These are phyloP conservation scores for Psettodes erumei DNA, from an alignment of 2,113 vertebrate species.

Conservation along the genomic window DNA sequence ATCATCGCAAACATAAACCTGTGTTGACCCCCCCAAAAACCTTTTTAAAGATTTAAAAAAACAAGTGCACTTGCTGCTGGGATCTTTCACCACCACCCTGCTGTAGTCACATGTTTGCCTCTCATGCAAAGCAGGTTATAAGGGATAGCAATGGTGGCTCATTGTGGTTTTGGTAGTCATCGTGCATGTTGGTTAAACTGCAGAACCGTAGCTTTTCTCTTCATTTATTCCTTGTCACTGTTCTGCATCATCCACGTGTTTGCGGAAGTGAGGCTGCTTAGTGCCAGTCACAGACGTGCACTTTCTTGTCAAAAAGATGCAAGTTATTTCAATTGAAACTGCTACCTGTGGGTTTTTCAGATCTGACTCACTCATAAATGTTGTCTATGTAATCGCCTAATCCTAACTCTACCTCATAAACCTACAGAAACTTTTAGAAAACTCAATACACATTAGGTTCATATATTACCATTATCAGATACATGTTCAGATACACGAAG, in stretches of 20 bases:
- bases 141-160: accelerated
- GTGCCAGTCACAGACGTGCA: slow-evolving; percentile 1
- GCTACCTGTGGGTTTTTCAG: neutral
- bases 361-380: neutral
- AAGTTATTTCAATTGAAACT: slow-evolving; percentile 27
- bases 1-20: neutral
- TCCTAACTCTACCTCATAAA: neutral
- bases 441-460: neutral
- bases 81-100: neutral
- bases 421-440: neutral
- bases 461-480: neutral
- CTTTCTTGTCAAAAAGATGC: slow-evolving; percentile 44
- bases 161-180: neutral
- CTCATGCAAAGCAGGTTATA: neutral
- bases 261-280: neutral
- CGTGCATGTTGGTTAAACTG: neutral
- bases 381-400: neutral
- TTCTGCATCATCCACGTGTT: neutral
- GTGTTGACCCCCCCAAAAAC: too few relatives aligned
- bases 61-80: too few relatives aligned
- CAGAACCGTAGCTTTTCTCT: neutral
- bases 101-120: slow-evolving; percentile 5
- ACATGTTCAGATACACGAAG: too few relatives aligned
- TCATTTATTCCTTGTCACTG: neutral
- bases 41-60: too few relatives aligned